phyloP scores from a whole-genome alignment of 2,113 vertebrate genomes.

The Ceuthmochares aereus region DNA sequence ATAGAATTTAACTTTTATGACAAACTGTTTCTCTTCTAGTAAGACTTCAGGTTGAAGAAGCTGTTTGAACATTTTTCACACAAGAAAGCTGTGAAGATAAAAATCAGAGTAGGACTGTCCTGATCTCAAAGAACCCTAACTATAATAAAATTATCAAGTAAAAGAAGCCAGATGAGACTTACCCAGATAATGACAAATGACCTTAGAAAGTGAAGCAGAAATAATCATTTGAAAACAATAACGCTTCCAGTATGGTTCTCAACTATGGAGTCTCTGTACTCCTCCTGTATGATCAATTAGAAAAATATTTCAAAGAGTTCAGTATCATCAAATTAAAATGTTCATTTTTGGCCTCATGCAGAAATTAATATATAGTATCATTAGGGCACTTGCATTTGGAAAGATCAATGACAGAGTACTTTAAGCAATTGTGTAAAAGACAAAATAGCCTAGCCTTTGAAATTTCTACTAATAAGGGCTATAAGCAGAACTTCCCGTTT shows the following conservation, averaged over 20 bases:
- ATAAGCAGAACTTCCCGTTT: not conserved
- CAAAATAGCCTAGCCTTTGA: not conserved
- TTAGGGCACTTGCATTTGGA: not conserved
- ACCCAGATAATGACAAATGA: not conserved
- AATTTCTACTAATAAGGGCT: not conserved
- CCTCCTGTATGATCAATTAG: not conserved
- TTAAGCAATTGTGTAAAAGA: not conserved
- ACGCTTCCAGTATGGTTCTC: not conserved
- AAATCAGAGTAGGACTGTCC: not conserved
- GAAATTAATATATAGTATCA: not conserved
- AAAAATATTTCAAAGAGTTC: not conserved
- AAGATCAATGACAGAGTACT: not conserved
- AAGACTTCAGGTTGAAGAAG: not conserved
- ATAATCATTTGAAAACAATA: not conserved
- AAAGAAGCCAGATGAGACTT: not conserved
- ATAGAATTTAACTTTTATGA: not conserved
- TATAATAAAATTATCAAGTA: not conserved
- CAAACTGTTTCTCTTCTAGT: not conserved
- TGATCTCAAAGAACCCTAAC: not conserved
- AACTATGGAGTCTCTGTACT: not conserved
- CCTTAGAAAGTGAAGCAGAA: not conserved
- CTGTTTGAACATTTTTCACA: not conserved
- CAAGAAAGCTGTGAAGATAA: not conserved
- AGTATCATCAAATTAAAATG: not conserved
- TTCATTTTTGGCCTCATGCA: not conserved